Percentiles rank a stretch among this genome's conserved stretches.
Evolutionary conservation across 2,113 vertebrate species (phyloP).

Genomic region (Speoplatyrhinus poulsoni): DNA sequence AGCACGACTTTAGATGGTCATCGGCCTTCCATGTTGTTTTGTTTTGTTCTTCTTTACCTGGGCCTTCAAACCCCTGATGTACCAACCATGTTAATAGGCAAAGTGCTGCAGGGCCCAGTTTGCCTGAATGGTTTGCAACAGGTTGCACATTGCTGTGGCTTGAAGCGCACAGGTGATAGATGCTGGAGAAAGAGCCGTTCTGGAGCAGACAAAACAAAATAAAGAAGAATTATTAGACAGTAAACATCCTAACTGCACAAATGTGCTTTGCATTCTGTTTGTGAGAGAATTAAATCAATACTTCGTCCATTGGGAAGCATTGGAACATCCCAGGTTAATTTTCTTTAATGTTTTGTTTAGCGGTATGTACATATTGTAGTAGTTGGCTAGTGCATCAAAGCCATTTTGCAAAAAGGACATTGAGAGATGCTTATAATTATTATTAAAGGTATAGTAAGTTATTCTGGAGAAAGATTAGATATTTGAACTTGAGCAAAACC

Average conservation of each 20-base stretch:
- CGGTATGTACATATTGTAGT: slow-evolving; percentile 10
- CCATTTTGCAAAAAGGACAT: neutral
- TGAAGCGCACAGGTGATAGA: neutral
- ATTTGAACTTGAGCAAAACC: slow-evolving; percentile 9
- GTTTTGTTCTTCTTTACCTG: neutral
- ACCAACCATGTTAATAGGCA: slow-evolving; percentile 25
- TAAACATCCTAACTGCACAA: neutral
- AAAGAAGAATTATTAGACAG: neutral
- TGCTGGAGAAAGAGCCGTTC: neutral
- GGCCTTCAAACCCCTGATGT: slow-evolving; percentile 24
- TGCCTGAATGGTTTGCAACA: neutral
- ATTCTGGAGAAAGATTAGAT: neutral
- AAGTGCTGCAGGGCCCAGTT: neutral
- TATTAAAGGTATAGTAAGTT: neutral
- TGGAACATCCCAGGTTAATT: slow-evolving; percentile 29
- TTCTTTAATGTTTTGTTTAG: neutral
- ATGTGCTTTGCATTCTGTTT: neutral
- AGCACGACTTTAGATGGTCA: slow-evolving; percentile 6
- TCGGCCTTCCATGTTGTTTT: slow-evolving; percentile 1
- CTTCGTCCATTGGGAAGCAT: slow-evolving; percentile 45
- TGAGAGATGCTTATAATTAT: slow-evolving; percentile 5
- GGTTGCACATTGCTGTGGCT: neutral
- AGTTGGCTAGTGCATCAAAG: slow-evolving; percentile 10
- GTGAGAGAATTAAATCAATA: neutral
- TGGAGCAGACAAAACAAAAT: too few relatives aligned